Evolutionary conservation across 2,888 invertebrate species (phyloP), one percentile per base, ranked within the genome.

Genomic region (Argyresthia albistria): DNA sequence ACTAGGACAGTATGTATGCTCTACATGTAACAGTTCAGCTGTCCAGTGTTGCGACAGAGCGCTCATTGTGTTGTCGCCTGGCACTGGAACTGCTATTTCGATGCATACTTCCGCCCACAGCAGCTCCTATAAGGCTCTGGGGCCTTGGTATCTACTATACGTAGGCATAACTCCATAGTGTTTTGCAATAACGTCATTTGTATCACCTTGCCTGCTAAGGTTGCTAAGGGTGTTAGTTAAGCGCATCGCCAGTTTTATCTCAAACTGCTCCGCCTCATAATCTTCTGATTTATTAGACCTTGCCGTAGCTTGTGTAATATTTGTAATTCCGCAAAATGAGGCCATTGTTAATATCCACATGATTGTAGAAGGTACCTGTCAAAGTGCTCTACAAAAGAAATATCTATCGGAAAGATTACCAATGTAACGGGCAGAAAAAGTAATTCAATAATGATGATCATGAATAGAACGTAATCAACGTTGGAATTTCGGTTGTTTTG

Each of bases 41-140:
- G 51, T 11, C 51, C 45, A 51, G 16, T 43, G 15, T 43, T 50
- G 47, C 50, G 47, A 51, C 46, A 43, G 42, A 42, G 46, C 53
- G 50, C 36, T 47, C 16, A 37, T 50, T 56, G 52, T 54, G 55
- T 52, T 57, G 55, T 51, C 53, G 25, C 48, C 54, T 53, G 35
- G 45, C 35, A 37, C 42, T 25, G 25, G 25, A 25, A 25, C 25
- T 45, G 43, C 43, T 43, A 16, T 15, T 48, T 56, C 56, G 60
- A 69, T 67, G 73, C 70, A 71, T 65, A 65, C 70, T 80, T 80
- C 82, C 84, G 80, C 84, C 83, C 80, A 83, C 82, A 51, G 55
- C 42, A 10, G 56, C 59, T 65, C 70, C 51, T 71, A 77, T 76
- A 80, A 64, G 79, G 81, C 63, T 62, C 64, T 45, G 46, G 70